Base-by-base conservation (phyloP, 2,113 vertebrate species). In the Tichodroma muraria region DNA sequence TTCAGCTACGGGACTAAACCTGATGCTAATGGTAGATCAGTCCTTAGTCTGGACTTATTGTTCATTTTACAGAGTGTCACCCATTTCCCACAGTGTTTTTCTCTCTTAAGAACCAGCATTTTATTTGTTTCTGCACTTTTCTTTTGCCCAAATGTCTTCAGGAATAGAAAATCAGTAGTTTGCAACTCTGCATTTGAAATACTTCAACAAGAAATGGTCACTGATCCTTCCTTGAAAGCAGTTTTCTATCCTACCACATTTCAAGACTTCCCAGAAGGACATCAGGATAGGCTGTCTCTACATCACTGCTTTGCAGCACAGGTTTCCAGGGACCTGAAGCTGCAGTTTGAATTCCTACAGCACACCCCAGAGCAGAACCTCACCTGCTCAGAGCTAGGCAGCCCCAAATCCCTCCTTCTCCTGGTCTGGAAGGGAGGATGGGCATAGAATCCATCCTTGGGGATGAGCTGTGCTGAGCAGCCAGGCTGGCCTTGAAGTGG, bases 241-340 rank as follows among this genome's bases (percentile, higher is more conserved):
- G 15, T 73, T 84, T 80, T 40, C n/a, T 61, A 17, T 33, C 18
- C 65, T 88, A 54, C 18, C 31, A 20, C 45, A 49, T 65, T 61
- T 66, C 64, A 54, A 75, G 60, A n/a, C 18, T 38, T 85, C 28
- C 24, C 27, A 87, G 28, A 30, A 56, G 24, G 50, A 73, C 13
- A 17, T 8, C 4, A 4, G 2, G 35, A 38, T 0, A n/a, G 42
- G 24, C 25, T 60, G 12, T 49, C 21, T 33, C 23, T 21, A n/a
- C 23, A 37, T 31, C 17, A 28, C 12, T 72, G 1, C 53, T 68
- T 35, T 87, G 23, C 56, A 87, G 64, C 33, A 35, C 27, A 69
- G 20, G 12, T n/a, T 69, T 72, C 42, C 38, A 69, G 40, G 38
- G 24, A 70, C 21, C 50, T 53, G 45, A 84, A 87, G 27, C 21